Conservation (phyloP, 2,888 invertebrate genomes). For the Lycophotia porphyrea region DNA sequence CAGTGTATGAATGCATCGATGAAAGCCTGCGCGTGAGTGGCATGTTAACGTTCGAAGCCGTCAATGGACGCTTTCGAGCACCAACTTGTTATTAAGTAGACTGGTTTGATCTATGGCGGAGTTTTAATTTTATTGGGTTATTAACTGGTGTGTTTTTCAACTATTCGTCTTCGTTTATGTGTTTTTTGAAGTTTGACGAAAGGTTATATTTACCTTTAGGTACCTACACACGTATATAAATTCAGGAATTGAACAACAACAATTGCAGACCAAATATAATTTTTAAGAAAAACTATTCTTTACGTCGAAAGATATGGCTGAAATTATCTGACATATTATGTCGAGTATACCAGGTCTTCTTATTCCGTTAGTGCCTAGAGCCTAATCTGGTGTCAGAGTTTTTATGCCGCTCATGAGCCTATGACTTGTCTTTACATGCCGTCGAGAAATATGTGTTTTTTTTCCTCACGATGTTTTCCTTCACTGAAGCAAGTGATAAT, state of each 20-base stretch:
- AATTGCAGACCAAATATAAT: neutral
- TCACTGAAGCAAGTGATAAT: no score
- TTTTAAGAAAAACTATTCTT: no score
- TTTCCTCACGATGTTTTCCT: no score
- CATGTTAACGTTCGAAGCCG: conserved; percentile 69
- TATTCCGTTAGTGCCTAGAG: no score
- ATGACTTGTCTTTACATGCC: no score
- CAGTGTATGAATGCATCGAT: conserved; percentile 73
- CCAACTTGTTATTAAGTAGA: conserved; percentile 44
- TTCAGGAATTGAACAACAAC: neutral
- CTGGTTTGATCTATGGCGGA: conserved; percentile 49
- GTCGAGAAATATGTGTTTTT: no score
- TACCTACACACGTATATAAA: neutral
- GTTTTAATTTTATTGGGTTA: conserved; percentile 5
- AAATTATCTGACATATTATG: neutral
- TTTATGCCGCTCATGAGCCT: no score
- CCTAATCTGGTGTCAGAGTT: no score
- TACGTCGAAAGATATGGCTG: neutral
- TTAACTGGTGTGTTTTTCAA: conserved; percentile 14
- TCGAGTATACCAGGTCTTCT: neutral
- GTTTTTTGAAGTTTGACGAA: neutral
- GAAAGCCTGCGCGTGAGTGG: conserved; percentile 79
- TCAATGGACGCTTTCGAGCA: conserved; percentile 71
- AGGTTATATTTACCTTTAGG: neutral
- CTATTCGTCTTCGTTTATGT: neutral